These are phyloP conservation scores for Zhengitettix transpicula DNA, from an alignment of 2,888 invertebrate species.

Conservation along the genomic window DNA sequence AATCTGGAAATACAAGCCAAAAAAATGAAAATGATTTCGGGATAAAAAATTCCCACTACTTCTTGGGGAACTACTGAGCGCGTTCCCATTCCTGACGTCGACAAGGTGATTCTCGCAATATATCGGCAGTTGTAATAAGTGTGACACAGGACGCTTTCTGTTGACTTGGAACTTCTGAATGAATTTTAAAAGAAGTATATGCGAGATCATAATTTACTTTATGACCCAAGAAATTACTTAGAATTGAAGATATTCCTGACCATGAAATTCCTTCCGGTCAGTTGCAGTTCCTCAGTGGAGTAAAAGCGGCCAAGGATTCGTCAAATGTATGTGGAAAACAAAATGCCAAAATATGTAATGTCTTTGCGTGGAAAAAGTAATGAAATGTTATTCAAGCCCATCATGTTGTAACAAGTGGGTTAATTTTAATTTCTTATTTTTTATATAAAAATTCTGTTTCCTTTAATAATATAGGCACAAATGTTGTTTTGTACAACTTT, in stretches of 20 bases:
- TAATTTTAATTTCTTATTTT: not conserved
- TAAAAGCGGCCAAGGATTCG: conserved; percentile 4
- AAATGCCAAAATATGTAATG: conserved; percentile 1
- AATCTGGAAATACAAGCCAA: no score
- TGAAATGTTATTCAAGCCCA: not conserved
- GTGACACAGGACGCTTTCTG: conserved; percentile 4
- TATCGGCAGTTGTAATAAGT: conserved; percentile 3
- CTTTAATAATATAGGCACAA: not conserved
- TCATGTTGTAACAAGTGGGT: not conserved
- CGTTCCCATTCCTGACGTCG: conserved; percentile 1
- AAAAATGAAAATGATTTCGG: not conserved
- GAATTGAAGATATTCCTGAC: not conserved
- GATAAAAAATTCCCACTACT: not conserved
- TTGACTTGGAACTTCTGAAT: conserved; percentile 2
- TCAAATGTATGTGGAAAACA: conserved; percentile 1
- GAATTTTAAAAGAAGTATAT: no score
- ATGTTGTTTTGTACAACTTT: not conserved
- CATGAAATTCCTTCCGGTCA: not conserved
- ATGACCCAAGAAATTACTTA: no score
- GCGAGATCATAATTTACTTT: not conserved
- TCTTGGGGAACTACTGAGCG: not conserved
- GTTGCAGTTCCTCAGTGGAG: conserved; percentile 1
- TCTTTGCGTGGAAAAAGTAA: not conserved
- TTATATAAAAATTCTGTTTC: not conserved
- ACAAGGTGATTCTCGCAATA: not conserved